A percentile compares a stretch with the other conserved stretches of the same genome.
Evolutionary conservation across 2,797 vertebrate species (phyloP).

Genomic region (Coregonus sp.): DNA sequence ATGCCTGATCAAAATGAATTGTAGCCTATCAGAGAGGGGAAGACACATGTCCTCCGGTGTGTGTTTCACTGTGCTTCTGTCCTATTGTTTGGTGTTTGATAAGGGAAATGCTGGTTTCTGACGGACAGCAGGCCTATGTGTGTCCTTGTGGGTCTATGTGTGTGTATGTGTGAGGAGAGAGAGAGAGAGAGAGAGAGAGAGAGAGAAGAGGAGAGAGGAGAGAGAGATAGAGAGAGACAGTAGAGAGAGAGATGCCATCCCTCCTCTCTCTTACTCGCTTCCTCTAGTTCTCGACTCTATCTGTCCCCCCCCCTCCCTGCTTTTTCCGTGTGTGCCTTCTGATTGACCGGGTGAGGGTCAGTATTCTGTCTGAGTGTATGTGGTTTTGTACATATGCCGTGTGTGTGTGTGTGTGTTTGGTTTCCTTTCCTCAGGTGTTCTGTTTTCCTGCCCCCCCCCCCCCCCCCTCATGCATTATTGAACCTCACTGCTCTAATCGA

Average conservation of each 20-base stretch:
- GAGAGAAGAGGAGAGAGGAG: no score
- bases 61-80: conserved; percentile 14
- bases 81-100: conserved; percentile 2
- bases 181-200: not conserved
- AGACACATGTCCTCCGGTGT: conserved; percentile 9
- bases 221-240: no score
- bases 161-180: no score
- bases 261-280: no score
- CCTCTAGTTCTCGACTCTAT: no score
- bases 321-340: not conserved
- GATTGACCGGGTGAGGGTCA: not conserved
- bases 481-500: conserved; percentile 53
- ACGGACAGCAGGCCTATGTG: not conserved
- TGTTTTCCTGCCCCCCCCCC: conserved; percentile 34
- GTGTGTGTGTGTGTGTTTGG: not conserved
- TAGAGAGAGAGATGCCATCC: not conserved
- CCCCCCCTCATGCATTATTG: conserved; percentile 53
- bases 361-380: not conserved
- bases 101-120: conserved; percentile 6
- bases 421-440: conserved; percentile 3
- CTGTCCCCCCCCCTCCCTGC: no score
- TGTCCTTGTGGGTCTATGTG: conserved; percentile 20
- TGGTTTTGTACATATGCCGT: conserved; percentile 27
- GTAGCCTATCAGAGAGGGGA: conserved; percentile 22
- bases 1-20: conserved; percentile 44